Evolutionary conservation across 2,797 vertebrate species (phyloP).

Genomic region (Cynodonichthys magdalenae): DNA sequence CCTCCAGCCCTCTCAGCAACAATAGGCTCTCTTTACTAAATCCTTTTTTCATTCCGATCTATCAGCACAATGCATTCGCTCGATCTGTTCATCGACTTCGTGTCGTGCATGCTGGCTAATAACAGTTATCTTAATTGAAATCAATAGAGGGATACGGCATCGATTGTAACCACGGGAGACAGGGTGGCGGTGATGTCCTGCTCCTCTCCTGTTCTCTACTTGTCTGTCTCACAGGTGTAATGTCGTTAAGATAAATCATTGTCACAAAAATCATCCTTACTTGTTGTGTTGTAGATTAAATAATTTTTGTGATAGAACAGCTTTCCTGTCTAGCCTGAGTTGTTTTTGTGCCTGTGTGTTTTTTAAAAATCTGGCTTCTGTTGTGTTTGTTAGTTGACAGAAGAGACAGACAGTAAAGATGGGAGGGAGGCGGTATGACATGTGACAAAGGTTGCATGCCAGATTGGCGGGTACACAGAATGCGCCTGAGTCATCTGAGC

Average conservation of each 20-base stretch:
- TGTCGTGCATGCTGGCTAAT: conserved; percentile 53
- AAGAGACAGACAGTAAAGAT: conserved; percentile 60
- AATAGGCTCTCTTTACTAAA: conserved; percentile 34
- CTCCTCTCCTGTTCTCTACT: conserved; percentile 19
- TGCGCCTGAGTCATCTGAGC: conserved; percentile 67
- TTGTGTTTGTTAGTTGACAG: conserved; percentile 39
- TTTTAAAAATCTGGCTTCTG: conserved; percentile 3
- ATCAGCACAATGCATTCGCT: conserved; percentile 40
- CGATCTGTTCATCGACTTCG: conserved; percentile 45
- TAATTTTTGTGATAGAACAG: conserved; percentile 1
- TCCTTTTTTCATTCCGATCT: conserved; percentile 30
- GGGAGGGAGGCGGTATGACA: conserved; percentile 66
- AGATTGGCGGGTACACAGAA: conserved; percentile 72
- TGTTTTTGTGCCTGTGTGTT: conserved; percentile 34
- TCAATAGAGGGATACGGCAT: conserved; percentile 56
- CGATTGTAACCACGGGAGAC: conserved; percentile 39
- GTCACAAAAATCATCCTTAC: not conserved
- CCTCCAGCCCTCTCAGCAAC: conserved; percentile 28
- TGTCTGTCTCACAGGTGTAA: conserved; percentile 1
- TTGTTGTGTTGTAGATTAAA: conserved; percentile 11
- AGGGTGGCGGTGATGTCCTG: conserved; percentile 10
- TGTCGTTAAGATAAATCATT: conserved; percentile 2
- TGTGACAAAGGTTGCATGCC: conserved; percentile 68
- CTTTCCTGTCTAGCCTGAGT: not conserved
- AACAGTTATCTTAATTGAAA: conserved; percentile 76